phyloP scores from a whole-genome alignment of 2,113 vertebrate species.

The Xenopus laevis region DNA sequence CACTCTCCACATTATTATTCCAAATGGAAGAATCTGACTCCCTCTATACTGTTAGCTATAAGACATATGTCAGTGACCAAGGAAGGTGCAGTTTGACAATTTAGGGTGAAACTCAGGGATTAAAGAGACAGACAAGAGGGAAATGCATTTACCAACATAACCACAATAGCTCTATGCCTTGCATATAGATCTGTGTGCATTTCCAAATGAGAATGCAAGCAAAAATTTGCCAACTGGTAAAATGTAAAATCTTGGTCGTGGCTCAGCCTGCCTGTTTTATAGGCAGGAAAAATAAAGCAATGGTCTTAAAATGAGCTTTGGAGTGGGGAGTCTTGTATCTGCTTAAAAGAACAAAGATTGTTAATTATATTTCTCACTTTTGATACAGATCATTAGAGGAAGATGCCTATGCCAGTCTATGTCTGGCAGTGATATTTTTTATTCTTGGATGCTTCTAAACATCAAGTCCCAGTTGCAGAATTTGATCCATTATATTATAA shows the following conservation, averaged over 20 bases:
- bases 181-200: too few relatives aligned
- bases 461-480: constrained; percentile 22
- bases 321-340: neutral
- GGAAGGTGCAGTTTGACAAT: too few relatives aligned
- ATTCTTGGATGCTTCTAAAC: constrained; percentile 18
- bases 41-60: too few relatives aligned
- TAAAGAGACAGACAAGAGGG: too few relatives aligned
- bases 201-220: neutral
- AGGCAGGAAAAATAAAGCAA: neutral
- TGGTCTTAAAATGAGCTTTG: neutral
- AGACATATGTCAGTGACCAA: too few relatives aligned
- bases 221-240: neutral
- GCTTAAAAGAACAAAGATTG: constrained; percentile 35
- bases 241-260: neutral
- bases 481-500: constrained; percentile 36
- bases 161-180: too few relatives aligned
- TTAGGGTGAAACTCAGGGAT: too few relatives aligned
- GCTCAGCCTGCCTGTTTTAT: neutral
- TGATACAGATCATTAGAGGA: constrained; percentile 41
- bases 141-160: too few relatives aligned
- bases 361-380: constrained; percentile 44
- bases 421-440: constrained; percentile 18
- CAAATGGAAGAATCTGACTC: too few relatives aligned
- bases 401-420: constrained; percentile 22
- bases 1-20: too few relatives aligned